Base-by-base conservation (phyloP, 30 jellyfish, hydroid and myxozoan genomes). In the Turritopsis dohrnii region DNA sequence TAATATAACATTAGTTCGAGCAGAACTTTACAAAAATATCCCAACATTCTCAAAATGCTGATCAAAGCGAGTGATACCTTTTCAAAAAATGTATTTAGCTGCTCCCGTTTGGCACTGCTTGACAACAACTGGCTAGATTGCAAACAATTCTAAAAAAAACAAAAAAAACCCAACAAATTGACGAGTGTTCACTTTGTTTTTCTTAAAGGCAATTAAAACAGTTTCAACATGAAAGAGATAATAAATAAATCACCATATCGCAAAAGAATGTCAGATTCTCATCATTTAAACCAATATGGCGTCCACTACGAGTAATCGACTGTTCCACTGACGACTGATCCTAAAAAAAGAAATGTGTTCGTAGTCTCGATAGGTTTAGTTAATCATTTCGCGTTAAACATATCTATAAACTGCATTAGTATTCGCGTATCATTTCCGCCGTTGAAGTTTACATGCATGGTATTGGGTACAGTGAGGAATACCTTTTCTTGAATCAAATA, bases 31-130 rank as follows among this genome's bases (percentile, higher is more conserved):
- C n/a, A n/a, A n/a, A n/a, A n/a, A n/a, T n/a, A n/a, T n/a, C n/a
- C n/a, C n/a, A n/a, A n/a, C n/a, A n/a, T n/a, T n/a, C n/a, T n/a
- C n/a, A n/a, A n/a, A n/a, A n/a, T n/a, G n/a, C n/a, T n/a, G n/a
- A n/a, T n/a, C n/a, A n/a, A 20, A 18, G 26, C 53, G 53, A 22
- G 22, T 52, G 19, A 22, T 85, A 90, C 96, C 89, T 90, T 90
- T 60, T 90, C 95, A 74, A 90, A 90, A 54, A 84, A 90, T 13
- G 83, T 80, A 75, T 86, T 52, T 52, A 85, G 71, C 29, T 83
- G 71, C 1, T 81, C 88, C 96, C 96, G 86, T 72, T 85, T 84
- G 60, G 82, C 88, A 73, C 91, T 84, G 28, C 84, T 89, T 54
- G 75, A 24, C 52, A 87, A 80, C 24, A 89, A 83, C 16, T 86